Evolutionary conservation across 1,140 invertebrate species (phyloP).

Genomic region (Dendrolimus punctatus): DNA sequence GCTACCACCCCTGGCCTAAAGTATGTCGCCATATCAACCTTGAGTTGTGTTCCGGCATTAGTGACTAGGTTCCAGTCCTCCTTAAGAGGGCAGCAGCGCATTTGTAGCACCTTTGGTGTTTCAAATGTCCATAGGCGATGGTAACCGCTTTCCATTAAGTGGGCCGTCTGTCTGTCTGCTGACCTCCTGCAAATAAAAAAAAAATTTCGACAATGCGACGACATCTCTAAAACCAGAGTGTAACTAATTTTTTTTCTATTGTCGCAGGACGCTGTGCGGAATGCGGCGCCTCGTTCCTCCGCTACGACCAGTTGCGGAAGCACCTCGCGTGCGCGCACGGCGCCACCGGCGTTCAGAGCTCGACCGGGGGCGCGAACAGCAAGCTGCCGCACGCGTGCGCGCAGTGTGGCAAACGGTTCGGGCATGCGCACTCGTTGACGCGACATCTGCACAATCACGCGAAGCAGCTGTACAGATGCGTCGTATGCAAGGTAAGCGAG

Average conservation of each 20-base stretch:
- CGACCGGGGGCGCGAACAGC: slow-evolving; percentile 13
- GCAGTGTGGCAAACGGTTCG: slow-evolving; percentile 62
- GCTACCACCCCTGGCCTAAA: too few species aligned
- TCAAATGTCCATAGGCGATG: too few species aligned
- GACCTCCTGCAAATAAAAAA: too few species aligned
- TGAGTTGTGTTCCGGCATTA: too few species aligned
- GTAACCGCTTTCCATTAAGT: too few species aligned
- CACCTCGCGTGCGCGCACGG: slow-evolving; percentile 35
- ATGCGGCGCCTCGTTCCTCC: slow-evolving; percentile 45
- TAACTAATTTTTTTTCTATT: not conserved
- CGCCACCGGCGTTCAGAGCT: slow-evolving; percentile 1
- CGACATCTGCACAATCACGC: slow-evolving; percentile 64
- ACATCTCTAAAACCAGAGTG: too few species aligned
- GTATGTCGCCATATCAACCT: too few species aligned
- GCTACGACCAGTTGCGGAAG: slow-evolving; percentile 54
- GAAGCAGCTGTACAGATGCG: slow-evolving; percentile 60
- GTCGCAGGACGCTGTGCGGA: slow-evolving; percentile 45
- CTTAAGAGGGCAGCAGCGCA: too few species aligned
- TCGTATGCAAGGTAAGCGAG: slow-evolving; percentile 55
- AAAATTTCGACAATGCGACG: too few species aligned
- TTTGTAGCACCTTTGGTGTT: too few species aligned
- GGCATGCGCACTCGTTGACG: slow-evolving; percentile 59
- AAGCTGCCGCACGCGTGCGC: slow-evolving; percentile 50
- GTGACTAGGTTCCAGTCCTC: too few species aligned
- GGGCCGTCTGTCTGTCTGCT: too few species aligned